Evolutionary conservation across 2,113 vertebrate genomes (phyloP), one percentile per base, ranked within the genome.

Genomic region (Ceratotherium simum): DNA sequence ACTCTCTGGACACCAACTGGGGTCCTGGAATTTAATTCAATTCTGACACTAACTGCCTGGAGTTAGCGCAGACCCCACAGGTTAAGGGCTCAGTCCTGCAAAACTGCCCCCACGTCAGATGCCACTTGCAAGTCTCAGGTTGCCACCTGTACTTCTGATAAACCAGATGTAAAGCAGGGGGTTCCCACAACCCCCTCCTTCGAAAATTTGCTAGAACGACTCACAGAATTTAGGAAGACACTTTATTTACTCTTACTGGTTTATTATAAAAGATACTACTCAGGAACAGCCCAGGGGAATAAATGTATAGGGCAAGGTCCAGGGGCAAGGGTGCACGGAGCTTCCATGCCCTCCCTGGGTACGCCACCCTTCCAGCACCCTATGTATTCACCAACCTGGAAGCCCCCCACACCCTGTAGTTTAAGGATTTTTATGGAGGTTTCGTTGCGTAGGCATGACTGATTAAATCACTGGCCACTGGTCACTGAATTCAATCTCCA

Each of bases 321-420:
- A 16, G 16, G 20, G 39, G 54, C 11, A 33, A 31, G 29, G 1
- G 42, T 10, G 27, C 13, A 1, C 0, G n/a, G 20, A 9, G 31
- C 54, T 36, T 12, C 65, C 21, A 13, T 4, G 10, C 27, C 23
- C 10, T 56, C 39, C 46, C 5, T 3, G 16, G 33, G 16, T 29
- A 51, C 10, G 12, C 36, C 17, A 16, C 10, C 25, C 18, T 36
- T 2, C 62, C 3, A 36, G 62, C 4, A 4, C 10, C 36, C 29
- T 2, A 20, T 13, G 25, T 31, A 33, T 8, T 46, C 69, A 20
- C 39, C 87, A 36, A 0, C 42, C 27, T 3, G 20, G 39, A 51
- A 46, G 72, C 33, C 85, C 54, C 36, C 36, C 27, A 16, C 23
- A 18, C 72, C 36, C 21, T 33, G 1, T 10, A 64, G 27, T 21